Evolutionary conservation across 2,888 invertebrate species (phyloP).

Genomic region (Melanotus villosus): DNA sequence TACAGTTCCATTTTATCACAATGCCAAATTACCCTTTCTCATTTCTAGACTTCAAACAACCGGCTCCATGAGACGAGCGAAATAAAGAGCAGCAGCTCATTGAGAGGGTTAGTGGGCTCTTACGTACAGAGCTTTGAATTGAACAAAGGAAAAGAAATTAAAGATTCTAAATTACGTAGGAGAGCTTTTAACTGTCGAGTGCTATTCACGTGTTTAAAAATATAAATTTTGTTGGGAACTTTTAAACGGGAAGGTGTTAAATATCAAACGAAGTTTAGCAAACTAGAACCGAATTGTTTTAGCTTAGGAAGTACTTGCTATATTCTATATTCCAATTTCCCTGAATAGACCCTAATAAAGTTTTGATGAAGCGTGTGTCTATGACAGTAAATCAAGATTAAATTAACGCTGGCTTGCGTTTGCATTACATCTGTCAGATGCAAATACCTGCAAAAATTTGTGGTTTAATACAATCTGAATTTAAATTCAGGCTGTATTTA

Average conservation of each 20-base stretch:
- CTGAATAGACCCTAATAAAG: conserved; percentile 24
- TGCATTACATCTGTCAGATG: conserved; percentile 26
- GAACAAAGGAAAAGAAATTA: conserved; percentile 47
- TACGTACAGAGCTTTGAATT: conserved; percentile 39
- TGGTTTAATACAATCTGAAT: background rate
- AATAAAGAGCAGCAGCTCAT: conserved; percentile 33
- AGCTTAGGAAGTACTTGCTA: conserved; percentile 22
- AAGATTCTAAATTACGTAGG: conserved; percentile 45
- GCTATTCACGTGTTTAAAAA: conserved; percentile 36
- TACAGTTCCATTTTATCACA: conserved; percentile 32
- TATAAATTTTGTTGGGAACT: conserved; percentile 41
- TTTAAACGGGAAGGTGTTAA: conserved; percentile 26
- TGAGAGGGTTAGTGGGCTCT: conserved; percentile 37
- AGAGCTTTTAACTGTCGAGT: conserved; percentile 41
- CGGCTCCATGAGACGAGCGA: conserved; percentile 26
- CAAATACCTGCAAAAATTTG: conserved; percentile 30
- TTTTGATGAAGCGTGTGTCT: conserved; percentile 32
- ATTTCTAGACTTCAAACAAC: conserved; percentile 35
- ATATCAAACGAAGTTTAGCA: conserved; percentile 24
- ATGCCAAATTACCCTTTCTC: conserved; percentile 38
- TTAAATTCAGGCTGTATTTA: background rate
- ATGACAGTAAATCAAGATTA: conserved; percentile 35
- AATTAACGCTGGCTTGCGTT: conserved; percentile 14
- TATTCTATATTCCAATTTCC: conserved; percentile 2
- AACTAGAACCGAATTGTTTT: conserved; percentile 14